These are phyloP conservation scores for Spatulosminthurus flaviceps DNA, from an alignment of 2,888 invertebrate genomes.

Conservation along the genomic window DNA sequence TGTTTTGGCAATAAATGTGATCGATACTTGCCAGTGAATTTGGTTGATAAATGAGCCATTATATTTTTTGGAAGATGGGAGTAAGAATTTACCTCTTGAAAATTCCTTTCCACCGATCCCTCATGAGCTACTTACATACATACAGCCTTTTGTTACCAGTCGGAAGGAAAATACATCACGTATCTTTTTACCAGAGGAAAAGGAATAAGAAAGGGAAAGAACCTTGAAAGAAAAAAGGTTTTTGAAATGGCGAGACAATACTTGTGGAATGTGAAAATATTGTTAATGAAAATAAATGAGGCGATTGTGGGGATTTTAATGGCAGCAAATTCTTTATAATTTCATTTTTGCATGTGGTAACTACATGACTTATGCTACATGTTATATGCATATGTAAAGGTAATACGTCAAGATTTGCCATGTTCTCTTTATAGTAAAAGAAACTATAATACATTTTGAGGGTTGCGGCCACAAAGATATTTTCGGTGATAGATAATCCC, in stretches of 20 bases:
- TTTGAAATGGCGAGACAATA: not conserved
- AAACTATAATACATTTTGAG: constrained; percentile 11
- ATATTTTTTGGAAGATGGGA: not conserved
- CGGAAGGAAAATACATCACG: no score
- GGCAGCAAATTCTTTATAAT: constrained; percentile 6
- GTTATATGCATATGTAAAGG: no score
- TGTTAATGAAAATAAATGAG: constrained; percentile 27
- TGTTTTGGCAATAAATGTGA: not conserved
- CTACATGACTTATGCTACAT: no score
- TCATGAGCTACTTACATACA: no score
- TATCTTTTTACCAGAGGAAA: no score
- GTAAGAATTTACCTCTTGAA: not conserved
- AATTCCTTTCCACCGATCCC: not conserved
- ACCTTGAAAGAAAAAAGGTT: not conserved
- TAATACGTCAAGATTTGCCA: no score
- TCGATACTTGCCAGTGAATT: not conserved
- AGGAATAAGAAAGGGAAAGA: no score
- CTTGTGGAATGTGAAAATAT: constrained; percentile 19
- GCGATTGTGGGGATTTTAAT: constrained; percentile 6
- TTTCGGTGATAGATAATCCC: constrained; percentile 24
- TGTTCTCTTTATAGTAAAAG: no score
- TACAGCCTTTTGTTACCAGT: no score
- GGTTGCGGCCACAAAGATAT: not conserved
- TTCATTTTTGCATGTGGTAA: not conserved
- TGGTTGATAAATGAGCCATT: constrained; percentile 19